These are phyloP conservation scores for Channa argus DNA, from an alignment of 2,113 vertebrate species.

Conservation along the genomic window DNA sequence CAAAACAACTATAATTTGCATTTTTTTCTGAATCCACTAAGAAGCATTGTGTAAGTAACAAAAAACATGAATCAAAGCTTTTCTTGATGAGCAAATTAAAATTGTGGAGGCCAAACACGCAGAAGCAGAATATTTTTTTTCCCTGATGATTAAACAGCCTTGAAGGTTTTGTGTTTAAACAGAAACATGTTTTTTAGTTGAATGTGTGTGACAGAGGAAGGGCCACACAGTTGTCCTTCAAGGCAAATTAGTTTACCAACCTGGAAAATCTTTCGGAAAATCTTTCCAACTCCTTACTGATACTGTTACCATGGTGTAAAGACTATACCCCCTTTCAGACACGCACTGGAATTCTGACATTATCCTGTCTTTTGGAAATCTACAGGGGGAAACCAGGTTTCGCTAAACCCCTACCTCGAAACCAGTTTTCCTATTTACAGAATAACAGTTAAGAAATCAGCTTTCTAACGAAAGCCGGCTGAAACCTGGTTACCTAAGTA, in stretches of 20 bases:
- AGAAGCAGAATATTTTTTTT: neutral
- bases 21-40: neutral
- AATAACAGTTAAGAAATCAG: too few species aligned
- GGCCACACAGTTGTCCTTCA: neutral
- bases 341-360: too few species aligned
- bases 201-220: neutral
- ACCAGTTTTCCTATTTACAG: too few species aligned
- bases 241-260: conserved; percentile 5
- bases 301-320: neutral
- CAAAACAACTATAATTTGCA: neutral
- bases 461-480: too few species aligned
- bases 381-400: too few species aligned
- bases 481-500: too few species aligned
- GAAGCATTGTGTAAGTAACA: neutral
- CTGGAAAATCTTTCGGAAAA: conserved; percentile 3
- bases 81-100: neutral
- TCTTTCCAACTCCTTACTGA: neutral
- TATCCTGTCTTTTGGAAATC: too few species aligned
- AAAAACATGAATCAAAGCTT: conserved; percentile 4
- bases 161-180: conserved; percentile 28
- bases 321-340: too few species aligned
- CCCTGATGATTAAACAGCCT: conserved; percentile 7
- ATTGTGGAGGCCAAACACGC: neutral
- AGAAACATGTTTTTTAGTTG: neutral
- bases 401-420: too few species aligned